Evolutionary conservation across 2,113 vertebrate genomes (phyloP).

Genomic region (Silurus meridionalis): DNA sequence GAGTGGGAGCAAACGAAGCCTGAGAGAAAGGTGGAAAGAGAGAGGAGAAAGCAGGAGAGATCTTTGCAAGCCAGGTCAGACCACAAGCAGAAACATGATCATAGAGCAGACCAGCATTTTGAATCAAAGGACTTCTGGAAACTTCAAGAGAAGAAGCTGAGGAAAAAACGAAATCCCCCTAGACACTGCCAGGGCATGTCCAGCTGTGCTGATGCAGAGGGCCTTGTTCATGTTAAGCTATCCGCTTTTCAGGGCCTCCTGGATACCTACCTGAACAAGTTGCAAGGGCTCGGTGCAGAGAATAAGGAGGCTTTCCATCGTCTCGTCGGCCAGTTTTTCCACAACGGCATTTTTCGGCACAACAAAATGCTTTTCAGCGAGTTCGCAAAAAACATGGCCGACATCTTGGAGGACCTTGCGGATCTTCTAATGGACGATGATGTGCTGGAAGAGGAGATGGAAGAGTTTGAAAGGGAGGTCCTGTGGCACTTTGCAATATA

Average conservation of each 20-base stretch:
- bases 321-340: slow-evolving; percentile 71
- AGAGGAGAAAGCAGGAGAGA: slow-evolving; percentile 69
- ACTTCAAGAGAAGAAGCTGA: slow-evolving; percentile 66
- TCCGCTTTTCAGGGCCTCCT: slow-evolving; percentile 77
- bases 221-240: slow-evolving; percentile 76
- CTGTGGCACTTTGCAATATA: slow-evolving; percentile 71
- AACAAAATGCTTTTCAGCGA: slow-evolving; percentile 80
- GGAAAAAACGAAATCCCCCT: slow-evolving; percentile 65
- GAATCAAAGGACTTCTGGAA: slow-evolving; percentile 64
- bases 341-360: slow-evolving; percentile 77
- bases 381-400: slow-evolving; percentile 75
- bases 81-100: slow-evolving; percentile 38
- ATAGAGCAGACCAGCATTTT: slow-evolving; percentile 51
- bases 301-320: slow-evolving; percentile 68
- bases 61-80: slow-evolving; percentile 62
- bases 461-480: slow-evolving; percentile 84
- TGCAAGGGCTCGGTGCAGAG: slow-evolving; percentile 55
- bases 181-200: slow-evolving; percentile 72
- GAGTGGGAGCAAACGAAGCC: slow-evolving; percentile 69
- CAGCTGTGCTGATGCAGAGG: slow-evolving; percentile 81
- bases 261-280: slow-evolving; percentile 75
- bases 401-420: slow-evolving; percentile 83
- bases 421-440: slow-evolving; percentile 77
- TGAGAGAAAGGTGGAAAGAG: slow-evolving; percentile 64
- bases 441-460: slow-evolving; percentile 77